A percentile compares a stretch with the other conserved stretches of the same genome.
phyloP scores from a whole-genome alignment of 2,888 invertebrate genomes.

The Aphidoletes aphidimyza region DNA sequence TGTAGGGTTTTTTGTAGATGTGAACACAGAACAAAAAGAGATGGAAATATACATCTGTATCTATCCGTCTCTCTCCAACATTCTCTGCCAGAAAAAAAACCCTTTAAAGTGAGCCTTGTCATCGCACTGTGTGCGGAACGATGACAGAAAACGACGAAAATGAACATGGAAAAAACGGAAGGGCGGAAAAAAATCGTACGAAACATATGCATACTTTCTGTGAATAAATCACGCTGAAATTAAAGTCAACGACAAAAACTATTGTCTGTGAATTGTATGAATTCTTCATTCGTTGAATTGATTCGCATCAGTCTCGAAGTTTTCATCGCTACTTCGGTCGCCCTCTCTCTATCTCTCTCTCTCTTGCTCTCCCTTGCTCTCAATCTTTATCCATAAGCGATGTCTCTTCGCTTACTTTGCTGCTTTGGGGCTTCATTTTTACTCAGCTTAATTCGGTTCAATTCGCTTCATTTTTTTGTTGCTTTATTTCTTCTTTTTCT shows the following conservation, averaged over 20 bases:
- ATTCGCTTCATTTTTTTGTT: background rate
- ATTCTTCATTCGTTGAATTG: conserved; percentile 40
- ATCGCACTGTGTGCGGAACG: too few species aligned
- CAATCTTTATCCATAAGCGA: background rate
- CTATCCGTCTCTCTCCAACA: too few species aligned
- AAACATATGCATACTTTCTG: conserved; percentile 11
- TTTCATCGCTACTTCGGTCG: background rate
- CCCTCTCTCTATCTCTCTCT: background rate
- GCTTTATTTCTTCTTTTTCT: too few species aligned
- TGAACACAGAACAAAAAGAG: too few species aligned
- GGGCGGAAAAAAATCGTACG: background rate
- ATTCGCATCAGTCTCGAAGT: conserved; percentile 41
- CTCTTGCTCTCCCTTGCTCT: background rate
- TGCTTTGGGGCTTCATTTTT: too few species aligned
- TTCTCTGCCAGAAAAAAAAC: too few species aligned
- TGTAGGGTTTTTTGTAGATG: too few species aligned
- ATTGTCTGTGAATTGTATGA: conserved; percentile 41
- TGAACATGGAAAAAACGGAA: too few species aligned
- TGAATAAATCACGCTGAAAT: conserved; percentile 44
- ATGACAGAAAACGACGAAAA: too few species aligned
- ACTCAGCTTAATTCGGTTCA: background rate
- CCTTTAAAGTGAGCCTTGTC: too few species aligned
- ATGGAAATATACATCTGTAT: too few species aligned
- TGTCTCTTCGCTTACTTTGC: background rate
- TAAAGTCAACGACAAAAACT: conserved; percentile 38